These are phyloP conservation scores for Furcifer pardalis DNA, from an alignment of 2,797 vertebrate genomes.

Conservation along the genomic window DNA sequence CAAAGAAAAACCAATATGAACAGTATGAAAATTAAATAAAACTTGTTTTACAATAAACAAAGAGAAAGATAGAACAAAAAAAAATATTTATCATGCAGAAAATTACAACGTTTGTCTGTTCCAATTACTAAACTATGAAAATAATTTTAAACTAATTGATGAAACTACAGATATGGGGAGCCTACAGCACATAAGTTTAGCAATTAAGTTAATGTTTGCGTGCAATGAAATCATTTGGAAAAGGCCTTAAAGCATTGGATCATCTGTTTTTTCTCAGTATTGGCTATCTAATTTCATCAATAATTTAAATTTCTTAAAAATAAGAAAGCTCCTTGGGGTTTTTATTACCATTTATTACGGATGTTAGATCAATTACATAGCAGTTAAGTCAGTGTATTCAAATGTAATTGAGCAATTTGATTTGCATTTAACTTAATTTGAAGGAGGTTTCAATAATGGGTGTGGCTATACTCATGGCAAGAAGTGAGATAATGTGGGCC, in stretches of 20 bases:
- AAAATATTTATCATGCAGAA: not conserved
- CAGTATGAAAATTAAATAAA: conserved; percentile 6
- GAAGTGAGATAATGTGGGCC: too few relatives aligned
- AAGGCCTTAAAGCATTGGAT: not conserved
- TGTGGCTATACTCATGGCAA: too few relatives aligned
- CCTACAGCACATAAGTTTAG: too few relatives aligned
- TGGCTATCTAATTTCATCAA: not conserved
- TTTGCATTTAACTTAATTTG: too few relatives aligned
- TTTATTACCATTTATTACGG: too few relatives aligned
- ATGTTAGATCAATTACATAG: too few relatives aligned
- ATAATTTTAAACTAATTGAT: too few relatives aligned
- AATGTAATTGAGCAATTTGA: too few relatives aligned
- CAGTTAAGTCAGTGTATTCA: too few relatives aligned
- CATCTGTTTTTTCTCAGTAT: not conserved
- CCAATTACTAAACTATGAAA: conserved; percentile 34
- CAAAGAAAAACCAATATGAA: conserved; percentile 16
- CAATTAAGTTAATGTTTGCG: not conserved
- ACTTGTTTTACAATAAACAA: not conserved
- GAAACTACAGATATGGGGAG: too few relatives aligned
- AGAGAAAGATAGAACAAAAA: not conserved
- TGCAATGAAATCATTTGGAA: not conserved
- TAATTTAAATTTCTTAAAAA: not conserved
- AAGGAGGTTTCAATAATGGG: too few relatives aligned
- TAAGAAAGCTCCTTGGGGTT: not conserved
- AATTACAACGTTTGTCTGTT: conserved; percentile 49